Evolutionary conservation across 2,113 vertebrate species (phyloP), one percentile per base, ranked within the genome.

Genomic region (Erinaceus europaeus): DNA sequence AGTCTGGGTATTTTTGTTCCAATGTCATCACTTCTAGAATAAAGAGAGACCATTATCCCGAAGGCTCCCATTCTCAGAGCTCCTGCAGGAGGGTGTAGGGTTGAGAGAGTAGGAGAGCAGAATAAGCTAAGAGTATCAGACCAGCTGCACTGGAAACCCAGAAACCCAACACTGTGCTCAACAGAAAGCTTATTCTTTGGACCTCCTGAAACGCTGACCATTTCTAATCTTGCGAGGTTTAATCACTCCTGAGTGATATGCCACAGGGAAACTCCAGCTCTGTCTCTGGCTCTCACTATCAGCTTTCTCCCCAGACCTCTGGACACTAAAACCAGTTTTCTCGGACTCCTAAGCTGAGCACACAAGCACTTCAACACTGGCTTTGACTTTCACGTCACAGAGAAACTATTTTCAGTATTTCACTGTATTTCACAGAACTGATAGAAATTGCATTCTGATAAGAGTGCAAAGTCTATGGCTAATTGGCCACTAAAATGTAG

Each of bases 221-320:
- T 95, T 96, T 95, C 96, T 75, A 97, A 96, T 94, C 85, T 71
- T 95, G 95, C 96, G 91, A 96, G 94, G 76, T 68, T 94, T 96
- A 97, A 97, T 95, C 96, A 78, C 94, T 81, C 95, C 78, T 91
- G 98, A 98, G 96, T 97, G 98, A 98, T 97, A 52, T 92, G 96
- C 93, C 93, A 97, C 96, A 93, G 84, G 96, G 94, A 96, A 96
- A 97, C 91, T 96, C 95, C 96, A 97, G 96, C 86, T 91, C 34
- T 83, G 79, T 95, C 95, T 97, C 94, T 93, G 86, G 75, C 90
- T 92, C 76, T 89, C 77, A 62, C 73, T 80, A 94, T 91, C 84
- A 84, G 46, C 57, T 93, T 95, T 88, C 75, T 78, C 84, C 79
- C 80, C 81, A 64, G 48, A n/a, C n/a, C 29, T 53, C 1, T 67